These are phyloP conservation scores for Platygyra sinensis DNA, from an alignment of 64 coral and sea anemone genomes.

Conservation along the genomic window DNA sequence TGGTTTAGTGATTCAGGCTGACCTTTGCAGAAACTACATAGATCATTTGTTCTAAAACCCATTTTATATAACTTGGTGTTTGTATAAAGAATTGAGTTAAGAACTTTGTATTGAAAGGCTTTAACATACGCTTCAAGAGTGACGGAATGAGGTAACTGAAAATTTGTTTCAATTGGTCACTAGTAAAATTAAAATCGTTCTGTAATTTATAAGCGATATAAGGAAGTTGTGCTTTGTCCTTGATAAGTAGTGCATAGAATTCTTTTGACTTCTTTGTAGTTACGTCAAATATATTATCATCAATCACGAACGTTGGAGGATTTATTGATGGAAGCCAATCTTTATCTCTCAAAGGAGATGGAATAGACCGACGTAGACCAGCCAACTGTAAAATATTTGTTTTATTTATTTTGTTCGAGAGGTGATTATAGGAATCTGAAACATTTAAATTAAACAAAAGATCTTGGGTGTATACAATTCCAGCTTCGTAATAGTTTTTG, in stretches of 20 bases:
- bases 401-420: too few species aligned
- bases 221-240: too few species aligned
- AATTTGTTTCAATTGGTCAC: too few species aligned
- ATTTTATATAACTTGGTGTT: conserved; percentile 19
- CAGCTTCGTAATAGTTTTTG: too few species aligned
- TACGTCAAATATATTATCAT: conserved; percentile 3
- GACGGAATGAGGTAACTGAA: too few species aligned
- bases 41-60: background rate
- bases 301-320: conserved; percentile 3
- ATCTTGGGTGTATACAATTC: too few species aligned
- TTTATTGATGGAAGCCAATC: background rate
- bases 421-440: too few species aligned
- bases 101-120: conserved; percentile 16
- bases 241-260: background rate
- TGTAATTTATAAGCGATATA: too few species aligned
- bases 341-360: background rate
- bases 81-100: background rate
- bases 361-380: background rate
- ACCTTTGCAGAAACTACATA: conserved; percentile 5
- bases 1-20: background rate
- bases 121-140: conserved; percentile 3
- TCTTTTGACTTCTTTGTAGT: background rate
- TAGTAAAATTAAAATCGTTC: too few species aligned
- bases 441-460: too few species aligned
- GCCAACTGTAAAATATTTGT: background rate